phyloP scores from a whole-genome alignment of 2,888 invertebrate genomes.

The Panzeria rudis region DNA sequence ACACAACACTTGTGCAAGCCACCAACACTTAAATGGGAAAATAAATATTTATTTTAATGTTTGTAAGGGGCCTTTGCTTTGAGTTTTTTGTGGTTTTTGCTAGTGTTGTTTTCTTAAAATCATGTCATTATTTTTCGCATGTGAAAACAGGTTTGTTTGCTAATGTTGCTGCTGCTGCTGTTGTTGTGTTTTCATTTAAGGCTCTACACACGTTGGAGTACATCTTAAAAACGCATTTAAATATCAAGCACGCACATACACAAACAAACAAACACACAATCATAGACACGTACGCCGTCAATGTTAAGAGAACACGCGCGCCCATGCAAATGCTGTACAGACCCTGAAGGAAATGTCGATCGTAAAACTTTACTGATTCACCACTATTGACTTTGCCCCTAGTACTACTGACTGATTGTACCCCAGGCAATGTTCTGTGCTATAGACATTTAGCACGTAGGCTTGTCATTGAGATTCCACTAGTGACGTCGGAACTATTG shows the following conservation, averaged over 20 bases:
- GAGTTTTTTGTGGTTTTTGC: conserved; percentile 11
- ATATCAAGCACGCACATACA: conserved; percentile 27
- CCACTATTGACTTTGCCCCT: too few species aligned
- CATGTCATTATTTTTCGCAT: background rate
- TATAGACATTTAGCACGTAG: too few species aligned
- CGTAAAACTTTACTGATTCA: too few species aligned
- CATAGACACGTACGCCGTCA: conserved; percentile 8
- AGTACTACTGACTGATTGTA: too few species aligned
- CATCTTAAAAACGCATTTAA: conserved; percentile 35
- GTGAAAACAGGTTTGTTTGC: background rate
- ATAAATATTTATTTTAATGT: conserved; percentile 21
- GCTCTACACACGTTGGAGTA: conserved; percentile 21
- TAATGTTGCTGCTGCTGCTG: background rate
- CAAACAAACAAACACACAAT: conserved; percentile 10
- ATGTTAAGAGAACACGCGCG: conserved; percentile 61
- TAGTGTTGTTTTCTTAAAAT: conserved; percentile 5
- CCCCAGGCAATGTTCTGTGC: too few species aligned
- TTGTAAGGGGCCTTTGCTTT: conserved; percentile 8
- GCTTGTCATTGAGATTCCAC: too few species aligned
- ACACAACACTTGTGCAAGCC: conserved; percentile 2
- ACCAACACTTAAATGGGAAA: conserved; percentile 2
- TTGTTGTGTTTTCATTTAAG: conserved; percentile 4
- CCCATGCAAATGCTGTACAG: conserved; percentile 44
- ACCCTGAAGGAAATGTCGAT: conserved; percentile 13
- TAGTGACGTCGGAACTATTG: too few species aligned